Percentiles rank a stretch among this genome's conserved stretches.
phyloP scores from a whole-genome alignment of 2,888 invertebrate species.

The Drymonia ruficornis region DNA sequence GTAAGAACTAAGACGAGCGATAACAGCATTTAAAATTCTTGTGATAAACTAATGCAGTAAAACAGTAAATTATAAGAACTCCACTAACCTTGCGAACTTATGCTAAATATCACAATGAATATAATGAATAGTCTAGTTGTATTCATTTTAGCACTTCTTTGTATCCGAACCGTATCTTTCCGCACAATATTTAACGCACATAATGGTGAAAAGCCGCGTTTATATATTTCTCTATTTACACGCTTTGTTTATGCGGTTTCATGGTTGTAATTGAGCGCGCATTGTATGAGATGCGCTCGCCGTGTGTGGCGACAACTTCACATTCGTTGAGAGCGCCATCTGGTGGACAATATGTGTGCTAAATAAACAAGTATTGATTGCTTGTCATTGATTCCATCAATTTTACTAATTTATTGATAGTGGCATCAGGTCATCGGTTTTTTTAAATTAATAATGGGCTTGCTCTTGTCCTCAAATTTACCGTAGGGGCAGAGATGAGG shows the following conservation, averaged over 20 bases:
- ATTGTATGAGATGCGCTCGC: slow-evolving; percentile 14
- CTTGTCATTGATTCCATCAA: background rate
- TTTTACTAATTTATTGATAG: background rate
- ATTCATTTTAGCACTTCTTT: slow-evolving; percentile 8
- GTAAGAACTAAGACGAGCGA: no score
- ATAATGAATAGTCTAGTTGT: slow-evolving; percentile 19
- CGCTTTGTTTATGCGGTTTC: slow-evolving; percentile 9
- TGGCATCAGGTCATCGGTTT: no score
- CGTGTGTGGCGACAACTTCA: slow-evolving; percentile 24
- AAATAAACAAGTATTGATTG: slow-evolving; percentile 4
- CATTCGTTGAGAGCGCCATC: slow-evolving; percentile 20
- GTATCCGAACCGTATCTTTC: background rate
- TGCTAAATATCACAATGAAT: slow-evolving; percentile 27
- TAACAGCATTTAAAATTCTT: background rate
- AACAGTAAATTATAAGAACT: background rate
- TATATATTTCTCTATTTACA: background rate
- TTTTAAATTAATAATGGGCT: no score
- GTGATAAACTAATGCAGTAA: background rate
- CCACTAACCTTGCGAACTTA: slow-evolving; percentile 37
- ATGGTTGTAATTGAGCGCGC: slow-evolving; percentile 24
- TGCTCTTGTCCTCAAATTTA: no score
- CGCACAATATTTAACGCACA: background rate
- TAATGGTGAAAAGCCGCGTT: background rate
- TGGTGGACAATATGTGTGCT: slow-evolving; percentile 16
- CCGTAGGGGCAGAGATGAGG: no score